A percentile compares a stretch with the other conserved stretches of the same genome.
Evolutionary conservation across 2,797 vertebrate genomes (phyloP).

Genomic region (Pelodytes ibericus): DNA sequence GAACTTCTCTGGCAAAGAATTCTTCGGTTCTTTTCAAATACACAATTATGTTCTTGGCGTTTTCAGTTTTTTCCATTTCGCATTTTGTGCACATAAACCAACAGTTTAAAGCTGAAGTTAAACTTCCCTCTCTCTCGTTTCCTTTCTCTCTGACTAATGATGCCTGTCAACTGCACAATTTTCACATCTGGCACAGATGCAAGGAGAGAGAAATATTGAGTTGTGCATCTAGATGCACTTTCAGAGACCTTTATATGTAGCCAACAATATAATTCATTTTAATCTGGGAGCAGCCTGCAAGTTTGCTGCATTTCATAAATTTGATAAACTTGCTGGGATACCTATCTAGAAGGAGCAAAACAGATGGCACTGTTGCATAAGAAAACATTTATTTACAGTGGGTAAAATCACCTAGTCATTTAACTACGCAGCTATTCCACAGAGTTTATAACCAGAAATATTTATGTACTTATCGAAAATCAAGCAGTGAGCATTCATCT

Average conservation of each 20-base stretch:
- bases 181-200: background rate
- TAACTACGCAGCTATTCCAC: background rate
- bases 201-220: slow-evolving; percentile 6
- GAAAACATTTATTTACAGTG: background rate
- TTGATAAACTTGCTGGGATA: background rate
- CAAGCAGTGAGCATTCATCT: slow-evolving; percentile 6
- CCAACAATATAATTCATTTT: slow-evolving; percentile 10
- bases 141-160: slow-evolving; percentile 1
- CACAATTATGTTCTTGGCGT: too few species aligned
- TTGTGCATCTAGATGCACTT: slow-evolving; percentile 4
- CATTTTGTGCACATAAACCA: too few species aligned
- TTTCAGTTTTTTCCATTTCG: too few species aligned
- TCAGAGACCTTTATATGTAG: slow-evolving; percentile 8
- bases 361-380: slow-evolving; percentile 11
- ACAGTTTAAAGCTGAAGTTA: background rate
- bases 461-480: slow-evolving; percentile 9
- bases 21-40: too few species aligned
- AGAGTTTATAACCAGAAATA: background rate
- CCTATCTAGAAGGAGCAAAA: background rate
- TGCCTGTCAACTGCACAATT: background rate
- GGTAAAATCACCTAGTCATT: background rate
- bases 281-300: background rate
- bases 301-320: background rate
- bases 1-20: too few species aligned
- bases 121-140: background rate